A percentile compares a stretch with the other conserved stretches of the same genome.
Conservation (phyloP, 2,888 invertebrate genomes). For the Eubasilissa splendida region DNA sequence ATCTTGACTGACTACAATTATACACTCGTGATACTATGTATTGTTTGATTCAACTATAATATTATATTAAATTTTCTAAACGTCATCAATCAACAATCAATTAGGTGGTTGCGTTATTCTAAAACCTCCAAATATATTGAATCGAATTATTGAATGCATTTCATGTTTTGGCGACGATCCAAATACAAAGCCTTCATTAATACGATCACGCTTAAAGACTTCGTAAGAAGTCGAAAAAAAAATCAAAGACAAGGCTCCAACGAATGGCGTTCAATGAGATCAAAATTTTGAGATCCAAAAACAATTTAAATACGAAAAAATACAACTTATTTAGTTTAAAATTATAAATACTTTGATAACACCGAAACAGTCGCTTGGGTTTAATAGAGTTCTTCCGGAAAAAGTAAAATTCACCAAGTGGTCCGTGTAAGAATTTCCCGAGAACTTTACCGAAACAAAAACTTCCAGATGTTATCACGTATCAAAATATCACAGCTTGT, state of each 20-base stretch:
- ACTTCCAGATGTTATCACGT: neutral
- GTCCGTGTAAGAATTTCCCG: neutral
- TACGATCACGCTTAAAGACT: too few species aligned
- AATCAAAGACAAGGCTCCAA: neutral
- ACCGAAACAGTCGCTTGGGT: neutral
- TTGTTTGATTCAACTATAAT: conserved; percentile 29
- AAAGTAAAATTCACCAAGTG: neutral
- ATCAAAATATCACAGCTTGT: conserved; percentile 34
- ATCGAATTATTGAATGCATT: too few species aligned
- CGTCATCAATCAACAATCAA: neutral
- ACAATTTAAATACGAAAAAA: neutral
- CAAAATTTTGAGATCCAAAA: conserved; percentile 24
- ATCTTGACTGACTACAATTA: conserved; percentile 45
- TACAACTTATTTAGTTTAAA: conserved; percentile 10
- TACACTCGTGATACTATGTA: conserved; percentile 42
- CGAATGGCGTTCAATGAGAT: conserved; percentile 31
- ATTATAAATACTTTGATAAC: conserved; percentile 20
- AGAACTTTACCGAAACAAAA: neutral
- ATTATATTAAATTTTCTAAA: conserved; percentile 1
- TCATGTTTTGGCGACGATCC: too few species aligned
- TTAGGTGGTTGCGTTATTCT: conserved; percentile 6
- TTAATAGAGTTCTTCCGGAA: neutral
- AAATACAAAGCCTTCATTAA: neutral
- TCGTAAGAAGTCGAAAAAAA: neutral
- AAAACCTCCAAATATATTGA: neutral